Evolutionary conservation across 2,113 vertebrate species (phyloP).

Genomic region (Dipodomys stephensi): DNA sequence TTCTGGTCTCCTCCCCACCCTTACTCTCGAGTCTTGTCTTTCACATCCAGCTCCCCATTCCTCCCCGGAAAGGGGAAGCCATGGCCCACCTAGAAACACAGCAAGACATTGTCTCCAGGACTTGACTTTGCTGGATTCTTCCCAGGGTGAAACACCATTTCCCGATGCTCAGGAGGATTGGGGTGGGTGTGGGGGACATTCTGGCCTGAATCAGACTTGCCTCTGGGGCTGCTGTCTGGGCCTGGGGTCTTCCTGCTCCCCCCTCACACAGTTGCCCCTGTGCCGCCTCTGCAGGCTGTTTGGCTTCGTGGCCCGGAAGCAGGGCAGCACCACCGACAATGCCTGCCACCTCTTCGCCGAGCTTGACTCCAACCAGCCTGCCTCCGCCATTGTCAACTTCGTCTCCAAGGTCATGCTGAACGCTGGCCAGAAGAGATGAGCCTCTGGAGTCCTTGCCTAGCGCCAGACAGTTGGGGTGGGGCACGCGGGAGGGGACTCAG

Average conservation of each 20-base stretch:
- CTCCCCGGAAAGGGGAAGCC: neutral
- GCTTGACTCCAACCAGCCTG: slow-evolving; percentile 96
- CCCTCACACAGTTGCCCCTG: neutral
- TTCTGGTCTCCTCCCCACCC: slow-evolving; percentile 12
- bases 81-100: neutral
- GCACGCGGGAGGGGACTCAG: neutral
- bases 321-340: slow-evolving; percentile 99
- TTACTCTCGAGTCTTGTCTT: neutral
- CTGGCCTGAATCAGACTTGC: neutral
- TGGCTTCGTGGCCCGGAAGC: slow-evolving; percentile 97
- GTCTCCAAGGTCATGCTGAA: slow-evolving; percentile 96
- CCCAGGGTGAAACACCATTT: slow-evolving; percentile 67
- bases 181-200: too few species aligned
- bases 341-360: slow-evolving; percentile 98
- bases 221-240: neutral
- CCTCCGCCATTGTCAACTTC: slow-evolving; percentile 98
- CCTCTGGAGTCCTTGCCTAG: neutral
- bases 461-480: slow-evolving; percentile 71
- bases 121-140: slow-evolving; percentile 72
- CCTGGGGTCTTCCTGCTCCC: neutral
- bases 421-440: slow-evolving; percentile 95
- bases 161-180: neutral
- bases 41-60: neutral
- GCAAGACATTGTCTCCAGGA: neutral
- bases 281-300: slow-evolving; percentile 90